These are phyloP conservation scores for Stegastes partitus DNA, from an alignment of 2,113 vertebrate genomes.

Conservation along the genomic window DNA sequence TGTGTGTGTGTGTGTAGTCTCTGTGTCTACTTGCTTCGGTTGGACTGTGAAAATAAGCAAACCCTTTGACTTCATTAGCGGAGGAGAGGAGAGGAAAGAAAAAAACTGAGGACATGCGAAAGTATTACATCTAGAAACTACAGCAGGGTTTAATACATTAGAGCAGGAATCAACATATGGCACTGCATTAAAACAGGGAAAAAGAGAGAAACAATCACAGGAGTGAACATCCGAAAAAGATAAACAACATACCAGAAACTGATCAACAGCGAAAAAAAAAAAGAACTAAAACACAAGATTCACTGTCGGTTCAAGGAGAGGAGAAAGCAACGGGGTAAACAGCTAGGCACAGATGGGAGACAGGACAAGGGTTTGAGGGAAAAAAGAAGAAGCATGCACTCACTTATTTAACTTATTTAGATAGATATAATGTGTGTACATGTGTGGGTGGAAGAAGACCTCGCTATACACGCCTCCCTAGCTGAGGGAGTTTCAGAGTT, in stretches of 20 bases:
- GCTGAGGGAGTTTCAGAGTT: slow-evolving; percentile 39
- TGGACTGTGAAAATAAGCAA: slow-evolving; percentile 30
- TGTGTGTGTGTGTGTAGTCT: slow-evolving; percentile 12
- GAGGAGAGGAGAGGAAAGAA: background rate
- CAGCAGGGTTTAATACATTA: background rate
- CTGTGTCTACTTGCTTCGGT: slow-evolving; percentile 22
- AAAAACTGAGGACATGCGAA: background rate
- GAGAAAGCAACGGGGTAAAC: background rate
- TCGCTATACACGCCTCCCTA: slow-evolving; percentile 29
- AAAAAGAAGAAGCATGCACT: background rate
- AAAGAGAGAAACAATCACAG: background rate
- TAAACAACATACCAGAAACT: background rate
- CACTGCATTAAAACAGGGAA: background rate
- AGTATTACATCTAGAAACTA: background rate
- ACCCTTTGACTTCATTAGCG: slow-evolving; percentile 20
- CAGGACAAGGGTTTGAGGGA: background rate
- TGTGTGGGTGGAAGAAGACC: background rate
- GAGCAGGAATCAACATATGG: background rate
- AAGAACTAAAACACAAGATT: background rate
- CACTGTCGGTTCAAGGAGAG: background rate
- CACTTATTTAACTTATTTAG: background rate
- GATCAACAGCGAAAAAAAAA: slow-evolving; percentile 9
- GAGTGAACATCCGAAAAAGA: background rate
- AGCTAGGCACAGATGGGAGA: background rate
- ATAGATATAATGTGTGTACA: slow-evolving; percentile 11